These are phyloP conservation scores for Creontiades dilutus DNA, from an alignment of 2,888 invertebrate species.

Conservation along the genomic window DNA sequence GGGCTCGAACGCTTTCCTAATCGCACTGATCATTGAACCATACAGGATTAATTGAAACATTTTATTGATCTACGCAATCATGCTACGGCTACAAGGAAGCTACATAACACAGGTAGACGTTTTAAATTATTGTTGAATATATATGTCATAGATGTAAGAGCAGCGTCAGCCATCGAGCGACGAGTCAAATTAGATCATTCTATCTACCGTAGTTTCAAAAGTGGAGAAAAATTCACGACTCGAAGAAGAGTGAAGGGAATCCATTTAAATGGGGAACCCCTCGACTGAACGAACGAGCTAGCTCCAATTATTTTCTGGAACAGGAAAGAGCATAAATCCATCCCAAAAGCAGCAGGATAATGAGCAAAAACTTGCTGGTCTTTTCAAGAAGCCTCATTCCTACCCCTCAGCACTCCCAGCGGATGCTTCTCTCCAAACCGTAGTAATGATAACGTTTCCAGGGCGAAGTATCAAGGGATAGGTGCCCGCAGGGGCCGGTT, in stretches of 20 bases:
- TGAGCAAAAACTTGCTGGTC: constrained; percentile 57
- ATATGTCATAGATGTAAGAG: not conserved
- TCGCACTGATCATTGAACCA: no score
- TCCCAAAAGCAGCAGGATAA: constrained; percentile 34
- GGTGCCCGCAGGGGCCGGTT: constrained; percentile 31
- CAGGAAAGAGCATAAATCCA: constrained; percentile 38
- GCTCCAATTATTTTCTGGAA: constrained; percentile 36
- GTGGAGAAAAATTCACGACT: not conserved
- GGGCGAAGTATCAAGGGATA: not conserved
- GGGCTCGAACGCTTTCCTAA: no score
- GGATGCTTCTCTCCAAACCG: not conserved
- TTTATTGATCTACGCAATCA: no score
- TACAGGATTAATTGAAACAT: no score
- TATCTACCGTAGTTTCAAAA: not conserved
- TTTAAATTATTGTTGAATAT: no score
- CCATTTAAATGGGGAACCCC: not conserved
- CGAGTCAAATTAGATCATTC: not conserved
- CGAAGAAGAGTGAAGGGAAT: not conserved
- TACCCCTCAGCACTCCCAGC: constrained; percentile 7
- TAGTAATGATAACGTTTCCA: constrained; percentile 55
- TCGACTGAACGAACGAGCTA: constrained; percentile 29
- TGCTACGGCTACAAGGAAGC: no score
- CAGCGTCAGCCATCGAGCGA: not conserved
- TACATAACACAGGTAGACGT: no score
- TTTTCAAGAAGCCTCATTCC: constrained; percentile 16